Evolutionary conservation across 2,113 vertebrate genomes (phyloP).

Genomic region (Triplophysa dalaica): DNA sequence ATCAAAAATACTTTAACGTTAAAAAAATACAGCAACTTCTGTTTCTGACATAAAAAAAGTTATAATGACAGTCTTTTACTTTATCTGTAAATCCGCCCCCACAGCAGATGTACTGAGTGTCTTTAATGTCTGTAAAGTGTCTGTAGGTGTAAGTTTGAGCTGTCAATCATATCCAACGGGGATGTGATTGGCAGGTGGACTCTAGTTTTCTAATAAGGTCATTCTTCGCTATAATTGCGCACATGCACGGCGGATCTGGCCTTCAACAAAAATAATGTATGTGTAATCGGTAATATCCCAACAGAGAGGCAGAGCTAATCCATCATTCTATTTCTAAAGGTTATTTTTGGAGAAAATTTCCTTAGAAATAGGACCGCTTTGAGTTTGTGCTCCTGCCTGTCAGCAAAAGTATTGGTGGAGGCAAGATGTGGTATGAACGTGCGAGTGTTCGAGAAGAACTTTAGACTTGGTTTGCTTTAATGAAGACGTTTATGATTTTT

Average conservation of each 20-base stretch:
- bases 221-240: slow-evolving; percentile 18
- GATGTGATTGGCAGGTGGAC: not conserved
- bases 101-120: not conserved
- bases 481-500: not conserved
- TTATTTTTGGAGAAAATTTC: slow-evolving; percentile 43
- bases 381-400: not conserved
- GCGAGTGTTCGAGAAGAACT: not conserved
- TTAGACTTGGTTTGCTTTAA: slow-evolving; percentile 1
- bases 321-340: slow-evolving; percentile 26
- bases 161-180: not conserved
- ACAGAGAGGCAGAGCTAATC: slow-evolving; percentile 19
- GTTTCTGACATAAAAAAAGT: not conserved
- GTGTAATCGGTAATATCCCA: slow-evolving; percentile 29
- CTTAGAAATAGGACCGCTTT: slow-evolving; percentile 32
- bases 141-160: not conserved
- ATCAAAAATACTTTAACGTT: not conserved
- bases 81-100: not conserved
- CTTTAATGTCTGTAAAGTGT: not conserved
- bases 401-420: slow-evolving; percentile 4
- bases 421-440: slow-evolving; percentile 13
- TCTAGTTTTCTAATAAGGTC: not conserved
- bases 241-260: not conserved
- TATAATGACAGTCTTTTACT: not conserved
- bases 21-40: not conserved
- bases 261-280: not conserved